Evolutionary conservation across 1,140 invertebrate species (phyloP).

Genomic region (Drosophila teissieri): DNA sequence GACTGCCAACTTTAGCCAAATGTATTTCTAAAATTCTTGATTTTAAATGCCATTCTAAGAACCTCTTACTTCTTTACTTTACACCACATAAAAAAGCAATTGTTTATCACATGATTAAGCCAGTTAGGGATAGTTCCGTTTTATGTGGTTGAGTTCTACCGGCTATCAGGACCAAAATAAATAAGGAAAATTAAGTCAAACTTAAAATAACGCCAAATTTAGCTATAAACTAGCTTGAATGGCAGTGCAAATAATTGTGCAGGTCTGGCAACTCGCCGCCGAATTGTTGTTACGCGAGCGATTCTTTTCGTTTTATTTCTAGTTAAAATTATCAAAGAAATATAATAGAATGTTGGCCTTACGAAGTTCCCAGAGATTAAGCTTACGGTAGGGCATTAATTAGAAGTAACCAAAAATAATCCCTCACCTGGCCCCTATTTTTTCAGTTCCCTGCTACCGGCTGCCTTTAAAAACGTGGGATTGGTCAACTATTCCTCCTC

Average conservation of each 20-base stretch:
- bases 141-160: too few relatives aligned
- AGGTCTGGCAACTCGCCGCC: slow-evolving; percentile 7
- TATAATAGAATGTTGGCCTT: slow-evolving; percentile 50
- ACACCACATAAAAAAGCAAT: too few relatives aligned
- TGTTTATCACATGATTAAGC: too few relatives aligned
- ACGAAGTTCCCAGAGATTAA: slow-evolving; percentile 37
- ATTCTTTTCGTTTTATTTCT: slow-evolving; percentile 45
- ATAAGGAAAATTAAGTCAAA: too few relatives aligned
- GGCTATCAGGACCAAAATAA: too few relatives aligned
- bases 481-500: slow-evolving; percentile 42
- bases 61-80: too few relatives aligned
- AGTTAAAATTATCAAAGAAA: slow-evolving; percentile 54
- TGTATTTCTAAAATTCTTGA: background rate
- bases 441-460: slow-evolving; percentile 53
- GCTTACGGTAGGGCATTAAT: slow-evolving; percentile 31
- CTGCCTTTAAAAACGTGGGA: slow-evolving; percentile 66
- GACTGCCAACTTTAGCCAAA: background rate
- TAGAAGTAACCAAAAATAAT: background rate
- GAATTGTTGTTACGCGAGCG: slow-evolving; percentile 74
- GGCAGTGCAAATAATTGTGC: too few relatives aligned
- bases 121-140: too few relatives aligned
- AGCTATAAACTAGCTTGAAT: background rate
- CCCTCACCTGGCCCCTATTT: background rate
- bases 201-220: background rate
- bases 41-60: background rate